Evolutionary conservation across 2,888 invertebrate species (phyloP).

Genomic region (Germaria angustata): DNA sequence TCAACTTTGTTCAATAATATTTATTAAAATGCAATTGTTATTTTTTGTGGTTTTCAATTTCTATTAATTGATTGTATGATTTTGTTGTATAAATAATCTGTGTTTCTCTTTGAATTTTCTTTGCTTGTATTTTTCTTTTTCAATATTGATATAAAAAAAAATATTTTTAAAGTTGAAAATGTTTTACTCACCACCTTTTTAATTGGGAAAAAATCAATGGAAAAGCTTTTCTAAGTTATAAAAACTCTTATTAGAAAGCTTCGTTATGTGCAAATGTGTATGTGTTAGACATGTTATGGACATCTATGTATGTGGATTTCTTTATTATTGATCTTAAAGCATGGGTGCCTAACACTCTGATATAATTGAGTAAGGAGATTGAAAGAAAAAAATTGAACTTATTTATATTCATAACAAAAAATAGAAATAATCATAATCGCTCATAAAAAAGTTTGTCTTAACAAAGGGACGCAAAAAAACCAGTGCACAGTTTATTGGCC

Average conservation of each 20-base stretch:
- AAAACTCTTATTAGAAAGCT: slow-evolving; percentile 44
- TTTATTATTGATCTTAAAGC: neutral
- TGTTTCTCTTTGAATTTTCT: neutral
- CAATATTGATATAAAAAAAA: neutral
- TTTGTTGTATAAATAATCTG: neutral
- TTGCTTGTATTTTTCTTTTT: neutral
- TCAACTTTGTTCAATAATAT: neutral
- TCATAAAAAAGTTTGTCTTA: no score
- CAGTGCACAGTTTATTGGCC: no score
- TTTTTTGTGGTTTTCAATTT: neutral
- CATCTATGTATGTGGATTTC: neutral
- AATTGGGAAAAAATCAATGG: slow-evolving; percentile 1
- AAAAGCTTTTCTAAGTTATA: slow-evolving; percentile 28
- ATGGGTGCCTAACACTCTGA: no score
- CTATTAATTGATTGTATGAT: slow-evolving; percentile 1
- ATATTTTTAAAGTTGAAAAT: neutral
- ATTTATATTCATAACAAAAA: no score
- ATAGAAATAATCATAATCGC: no score
- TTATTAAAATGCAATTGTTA: neutral
- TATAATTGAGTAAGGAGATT: no score
- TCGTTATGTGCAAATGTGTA: neutral
- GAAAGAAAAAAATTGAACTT: no score
- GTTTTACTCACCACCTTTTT: slow-evolving; percentile 30
- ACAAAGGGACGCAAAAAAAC: no score
- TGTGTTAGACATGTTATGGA: neutral